Conservation (phyloP, 2,113 vertebrate species). For the Leucopternis melanops region DNA sequence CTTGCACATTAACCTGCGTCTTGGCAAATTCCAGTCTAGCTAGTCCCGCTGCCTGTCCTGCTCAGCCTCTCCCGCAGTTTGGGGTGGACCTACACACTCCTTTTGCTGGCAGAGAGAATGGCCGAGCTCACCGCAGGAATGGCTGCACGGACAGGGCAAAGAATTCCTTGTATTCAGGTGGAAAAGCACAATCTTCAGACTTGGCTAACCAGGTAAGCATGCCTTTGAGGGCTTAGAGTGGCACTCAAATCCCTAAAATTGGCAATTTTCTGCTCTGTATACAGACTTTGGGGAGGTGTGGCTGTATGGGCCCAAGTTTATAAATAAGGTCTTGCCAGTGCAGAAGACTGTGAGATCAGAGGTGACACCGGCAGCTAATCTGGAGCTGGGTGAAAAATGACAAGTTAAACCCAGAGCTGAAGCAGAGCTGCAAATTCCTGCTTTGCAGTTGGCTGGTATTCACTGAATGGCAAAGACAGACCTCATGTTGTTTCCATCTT, state of each 20-base stretch:
- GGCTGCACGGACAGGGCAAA: neutral
- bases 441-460: neutral
- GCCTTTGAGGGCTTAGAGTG: neutral
- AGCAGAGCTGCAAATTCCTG: neutral
- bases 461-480: neutral
- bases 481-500: neutral
- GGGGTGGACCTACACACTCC: neutral
- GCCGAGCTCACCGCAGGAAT: fast-evolving
- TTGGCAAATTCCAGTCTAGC: neutral
- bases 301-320: neutral
- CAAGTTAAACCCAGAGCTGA: neutral
- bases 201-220: neutral
- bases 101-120: neutral
- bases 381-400: neutral
- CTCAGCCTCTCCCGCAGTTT: neutral
- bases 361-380: neutral
- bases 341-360: neutral
- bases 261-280: slow-evolving; percentile 17
- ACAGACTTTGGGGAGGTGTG: neutral
- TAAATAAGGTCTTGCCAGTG: neutral
- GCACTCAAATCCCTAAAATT: slow-evolving; percentile 2
- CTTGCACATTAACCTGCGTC: neutral
- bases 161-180: neutral
- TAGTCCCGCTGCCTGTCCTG: neutral
- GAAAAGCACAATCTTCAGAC: slow-evolving; percentile 23